Evolutionary conservation across 2,113 vertebrate genomes (phyloP).

Genomic region (Myiozetetes cayanensis): DNA sequence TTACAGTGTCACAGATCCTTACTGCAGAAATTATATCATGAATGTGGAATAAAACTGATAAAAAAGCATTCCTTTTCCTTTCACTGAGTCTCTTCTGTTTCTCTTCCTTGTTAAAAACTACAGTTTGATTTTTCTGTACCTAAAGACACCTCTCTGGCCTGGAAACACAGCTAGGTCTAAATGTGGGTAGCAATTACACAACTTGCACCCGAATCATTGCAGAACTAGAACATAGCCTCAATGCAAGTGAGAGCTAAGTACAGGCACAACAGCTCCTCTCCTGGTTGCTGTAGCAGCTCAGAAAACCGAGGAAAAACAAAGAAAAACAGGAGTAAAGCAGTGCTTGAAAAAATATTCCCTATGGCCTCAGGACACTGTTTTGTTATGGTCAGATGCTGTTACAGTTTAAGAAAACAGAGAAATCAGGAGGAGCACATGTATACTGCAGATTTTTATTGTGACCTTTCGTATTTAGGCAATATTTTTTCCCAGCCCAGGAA

Average conservation of each 20-base stretch:
- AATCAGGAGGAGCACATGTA: background rate
- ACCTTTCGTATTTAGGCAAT: constrained; percentile 4
- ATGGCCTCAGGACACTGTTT: constrained; percentile 9
- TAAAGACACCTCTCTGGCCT: background rate
- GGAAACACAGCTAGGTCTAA: background rate
- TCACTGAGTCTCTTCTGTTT: background rate
- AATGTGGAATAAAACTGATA: background rate
- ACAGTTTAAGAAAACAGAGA: constrained; percentile 15
- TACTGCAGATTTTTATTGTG: constrained; percentile 30
- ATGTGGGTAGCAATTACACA: background rate
- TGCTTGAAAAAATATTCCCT: background rate
- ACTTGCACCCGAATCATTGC: background rate
- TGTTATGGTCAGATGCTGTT: constrained; percentile 6
- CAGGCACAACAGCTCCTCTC: constrained; percentile 32
- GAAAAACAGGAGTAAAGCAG: background rate
- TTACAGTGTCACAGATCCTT: background rate
- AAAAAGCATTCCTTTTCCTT: background rate
- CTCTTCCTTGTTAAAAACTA: background rate
- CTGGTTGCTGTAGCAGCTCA: background rate
- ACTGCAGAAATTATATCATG: background rate
- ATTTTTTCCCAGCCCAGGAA: background rate
- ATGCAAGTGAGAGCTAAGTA: background rate
- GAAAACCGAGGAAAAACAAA: background rate
- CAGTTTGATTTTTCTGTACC: background rate
- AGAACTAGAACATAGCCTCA: background rate